Evolutionary conservation across 35 echinoderm and acorn worm genomes (phyloP).

Genomic region (Acanthaster planci): DNA sequence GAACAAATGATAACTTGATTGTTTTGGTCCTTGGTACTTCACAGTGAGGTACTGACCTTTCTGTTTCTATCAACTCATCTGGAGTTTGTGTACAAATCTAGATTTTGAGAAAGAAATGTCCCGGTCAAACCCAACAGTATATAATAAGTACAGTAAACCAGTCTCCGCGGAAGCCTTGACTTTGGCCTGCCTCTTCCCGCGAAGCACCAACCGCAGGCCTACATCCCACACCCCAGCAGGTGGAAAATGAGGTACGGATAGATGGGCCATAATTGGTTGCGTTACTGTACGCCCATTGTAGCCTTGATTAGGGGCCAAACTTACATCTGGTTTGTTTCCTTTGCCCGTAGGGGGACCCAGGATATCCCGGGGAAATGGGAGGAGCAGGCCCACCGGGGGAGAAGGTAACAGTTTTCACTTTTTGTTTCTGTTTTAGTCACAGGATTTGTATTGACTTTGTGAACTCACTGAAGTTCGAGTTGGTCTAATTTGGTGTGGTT

Average conservation of each 20-base stretch:
- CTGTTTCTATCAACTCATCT: no score
- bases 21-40: no score
- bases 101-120: no score
- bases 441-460: no score
- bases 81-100: no score
- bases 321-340: conserved; percentile 19
- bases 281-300: neutral
- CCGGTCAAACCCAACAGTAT: no score
- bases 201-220: neutral
- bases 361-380: conserved; percentile 22
- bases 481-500: no score
- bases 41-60: no score
- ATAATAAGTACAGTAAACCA: conserved; percentile 5
- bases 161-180: neutral
- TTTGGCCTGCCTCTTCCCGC: neutral
- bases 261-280: neutral
- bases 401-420: conserved; percentile 21
- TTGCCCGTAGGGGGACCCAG: conserved; percentile 27
- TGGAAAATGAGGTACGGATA: neutral
- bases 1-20: no score
- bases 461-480: no score
- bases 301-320: no score
- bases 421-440: no score
- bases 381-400: neutral
- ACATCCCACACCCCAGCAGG: neutral